Evolutionary conservation across 2,797 vertebrate species (phyloP).

Genomic region (Liparis tanakae): DNA sequence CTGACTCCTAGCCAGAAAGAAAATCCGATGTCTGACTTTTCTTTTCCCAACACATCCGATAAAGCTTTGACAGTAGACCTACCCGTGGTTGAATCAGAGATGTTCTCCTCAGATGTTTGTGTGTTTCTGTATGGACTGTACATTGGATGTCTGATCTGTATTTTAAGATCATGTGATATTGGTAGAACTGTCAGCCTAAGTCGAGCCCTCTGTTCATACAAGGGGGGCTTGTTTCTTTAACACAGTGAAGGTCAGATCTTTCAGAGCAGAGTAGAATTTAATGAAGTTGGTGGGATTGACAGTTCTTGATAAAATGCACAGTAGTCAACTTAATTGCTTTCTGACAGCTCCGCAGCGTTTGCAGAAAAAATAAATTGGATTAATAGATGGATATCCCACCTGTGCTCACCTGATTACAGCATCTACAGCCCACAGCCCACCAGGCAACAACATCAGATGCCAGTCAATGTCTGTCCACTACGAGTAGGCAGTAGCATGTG

Average conservation of each 20-base stretch:
- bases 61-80: not conserved
- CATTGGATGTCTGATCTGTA: not conserved
- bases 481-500: conserved; percentile 14
- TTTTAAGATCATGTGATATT: conserved; percentile 37
- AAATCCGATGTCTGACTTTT: not conserved
- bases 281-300: conserved; percentile 80
- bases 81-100: not conserved
- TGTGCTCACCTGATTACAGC: conserved; percentile 46
- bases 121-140: not conserved
- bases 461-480: conserved; percentile 33
- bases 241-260: conserved; percentile 81
- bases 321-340: conserved; percentile 85
- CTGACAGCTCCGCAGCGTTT: conserved; percentile 81
- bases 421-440: conserved; percentile 36
- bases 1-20: not conserved
- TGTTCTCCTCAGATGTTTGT: not conserved
- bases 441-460: conserved; percentile 20
- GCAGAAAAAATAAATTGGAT: conserved; percentile 80
- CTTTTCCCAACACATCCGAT: conserved; percentile 10
- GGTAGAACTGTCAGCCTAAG: conserved; percentile 44
- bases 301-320: conserved; percentile 81
- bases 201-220: conserved; percentile 52
- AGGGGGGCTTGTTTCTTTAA: conserved; percentile 71
- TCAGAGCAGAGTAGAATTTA: conserved; percentile 71
- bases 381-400: conserved; percentile 73